These are phyloP conservation scores for Drosophila leontia DNA, from an alignment of 1,140 invertebrate genomes.

Conservation along the genomic window DNA sequence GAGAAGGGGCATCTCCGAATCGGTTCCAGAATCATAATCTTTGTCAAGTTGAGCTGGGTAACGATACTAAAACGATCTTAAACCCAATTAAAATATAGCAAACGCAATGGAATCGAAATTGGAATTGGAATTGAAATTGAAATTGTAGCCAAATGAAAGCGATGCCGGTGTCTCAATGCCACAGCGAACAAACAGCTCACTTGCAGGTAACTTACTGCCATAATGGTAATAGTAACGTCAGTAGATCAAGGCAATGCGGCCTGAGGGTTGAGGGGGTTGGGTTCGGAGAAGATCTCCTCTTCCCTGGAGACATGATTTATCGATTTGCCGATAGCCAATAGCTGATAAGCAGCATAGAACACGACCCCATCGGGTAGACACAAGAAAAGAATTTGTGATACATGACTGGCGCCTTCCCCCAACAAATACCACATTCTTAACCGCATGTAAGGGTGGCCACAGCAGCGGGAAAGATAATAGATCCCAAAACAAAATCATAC, in stretches of 20 bases:
- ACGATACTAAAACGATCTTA: constrained; percentile 27
- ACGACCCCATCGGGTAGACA: constrained; percentile 20
- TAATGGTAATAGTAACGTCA: constrained; percentile 9
- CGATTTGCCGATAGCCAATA: constrained; percentile 35
- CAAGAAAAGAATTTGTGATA: constrained; percentile 42
- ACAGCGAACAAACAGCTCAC: constrained; percentile 15
- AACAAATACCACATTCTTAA: constrained; percentile 11
- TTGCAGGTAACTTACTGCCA: constrained; percentile 2
- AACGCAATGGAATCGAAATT: constrained; percentile 37
- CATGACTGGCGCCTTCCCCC: constrained; percentile 11
- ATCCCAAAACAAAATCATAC: background rate
- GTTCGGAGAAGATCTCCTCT: constrained; percentile 14
- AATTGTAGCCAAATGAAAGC: constrained; percentile 48
- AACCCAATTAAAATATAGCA: constrained; percentile 39
- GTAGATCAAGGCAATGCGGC: constrained; percentile 27
- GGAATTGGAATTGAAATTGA: constrained; percentile 42
- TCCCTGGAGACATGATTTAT: constrained; percentile 31
- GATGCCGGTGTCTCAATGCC: constrained; percentile 36
- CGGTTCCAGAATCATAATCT: background rate
- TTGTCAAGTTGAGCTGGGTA: constrained; percentile 34
- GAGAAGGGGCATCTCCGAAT: background rate
- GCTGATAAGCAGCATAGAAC: constrained; percentile 58
- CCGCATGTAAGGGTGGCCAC: constrained; percentile 9
- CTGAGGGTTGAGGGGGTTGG: background rate
- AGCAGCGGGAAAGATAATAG: background rate